A percentile compares a stretch with the other conserved stretches of the same genome.
Conservation (phyloP, 2,797 vertebrate genomes). For the Bradypodion pumilum region DNA sequence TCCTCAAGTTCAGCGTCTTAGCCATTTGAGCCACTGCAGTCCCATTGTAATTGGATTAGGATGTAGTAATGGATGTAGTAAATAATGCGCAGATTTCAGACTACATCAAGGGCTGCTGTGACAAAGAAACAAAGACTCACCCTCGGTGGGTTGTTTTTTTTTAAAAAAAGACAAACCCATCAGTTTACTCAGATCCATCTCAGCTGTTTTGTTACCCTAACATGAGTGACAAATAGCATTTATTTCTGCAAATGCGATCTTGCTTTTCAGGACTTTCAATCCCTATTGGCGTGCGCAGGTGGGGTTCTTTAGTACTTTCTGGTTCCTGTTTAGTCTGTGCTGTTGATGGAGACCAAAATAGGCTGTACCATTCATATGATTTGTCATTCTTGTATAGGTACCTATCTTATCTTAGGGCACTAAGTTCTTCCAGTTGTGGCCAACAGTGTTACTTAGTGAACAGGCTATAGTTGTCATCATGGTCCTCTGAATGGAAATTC, state of each 20-base stretch:
- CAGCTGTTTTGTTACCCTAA: neutral
- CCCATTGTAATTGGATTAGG: neutral
- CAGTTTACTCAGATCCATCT: neutral
- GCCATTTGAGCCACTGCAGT: no score
- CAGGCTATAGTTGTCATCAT: no score
- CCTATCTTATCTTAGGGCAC: no score
- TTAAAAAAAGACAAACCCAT: neutral
- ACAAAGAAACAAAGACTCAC: neutral
- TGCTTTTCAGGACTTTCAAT: neutral
- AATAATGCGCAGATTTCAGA: neutral
- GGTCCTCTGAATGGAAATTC: neutral
- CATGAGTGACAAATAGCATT: neutral
- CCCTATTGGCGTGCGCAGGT: neutral
- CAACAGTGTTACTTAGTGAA: no score
- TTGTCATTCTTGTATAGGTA: neutral
- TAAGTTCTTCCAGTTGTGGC: no score
- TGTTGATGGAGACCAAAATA: neutral
- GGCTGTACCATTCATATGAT: neutral
- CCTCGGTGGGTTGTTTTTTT: no score
- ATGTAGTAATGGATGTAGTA: no score
- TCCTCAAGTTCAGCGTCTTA: no score
- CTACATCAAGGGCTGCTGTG: neutral
- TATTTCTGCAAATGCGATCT: neutral
- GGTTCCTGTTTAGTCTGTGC: neutral
- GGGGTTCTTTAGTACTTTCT: neutral